Conservation (phyloP, 1,140 invertebrate genomes). For the Drosophila punjabiensis region DNA sequence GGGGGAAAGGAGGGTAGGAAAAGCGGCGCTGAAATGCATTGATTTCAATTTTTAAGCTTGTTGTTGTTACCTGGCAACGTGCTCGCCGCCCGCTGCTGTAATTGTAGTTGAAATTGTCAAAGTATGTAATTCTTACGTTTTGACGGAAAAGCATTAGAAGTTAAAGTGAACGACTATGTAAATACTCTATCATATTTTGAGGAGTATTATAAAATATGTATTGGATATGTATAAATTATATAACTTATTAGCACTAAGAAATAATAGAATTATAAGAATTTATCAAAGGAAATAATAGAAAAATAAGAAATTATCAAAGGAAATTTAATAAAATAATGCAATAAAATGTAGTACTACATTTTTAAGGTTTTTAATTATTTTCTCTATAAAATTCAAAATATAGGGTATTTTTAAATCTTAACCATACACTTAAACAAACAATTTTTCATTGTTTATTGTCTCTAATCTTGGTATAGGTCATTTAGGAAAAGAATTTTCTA, state of each 20-base stretch:
- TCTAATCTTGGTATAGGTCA: conserved; percentile 41
- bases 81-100: conserved; percentile 40
- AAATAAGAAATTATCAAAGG: neutral
- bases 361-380: neutral
- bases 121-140: conserved; percentile 33
- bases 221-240: neutral
- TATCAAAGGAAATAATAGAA: neutral
- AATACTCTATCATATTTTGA: neutral
- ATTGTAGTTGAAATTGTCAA: conserved; percentile 37
- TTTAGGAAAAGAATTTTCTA: conserved; percentile 28
- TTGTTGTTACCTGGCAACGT: conserved; percentile 55
- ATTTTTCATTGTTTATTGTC: neutral
- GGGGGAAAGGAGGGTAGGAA: neutral
- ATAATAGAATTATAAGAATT: neutral
- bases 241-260: neutral
- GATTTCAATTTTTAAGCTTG: conserved; percentile 45
- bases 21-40: conserved; percentile 36
- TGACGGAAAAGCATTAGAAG: conserved; percentile 1
- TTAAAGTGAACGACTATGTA: neutral
- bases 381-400: neutral
- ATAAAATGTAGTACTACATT: neutral
- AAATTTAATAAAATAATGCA: neutral
- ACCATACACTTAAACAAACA: neutral
- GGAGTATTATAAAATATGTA: neutral
- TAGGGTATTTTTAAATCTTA: neutral